A percentile compares a stretch with the other conserved stretches of the same genome.
Evolutionary conservation across 2,797 vertebrate species (phyloP).

Genomic region (Spinus olivaceus): DNA sequence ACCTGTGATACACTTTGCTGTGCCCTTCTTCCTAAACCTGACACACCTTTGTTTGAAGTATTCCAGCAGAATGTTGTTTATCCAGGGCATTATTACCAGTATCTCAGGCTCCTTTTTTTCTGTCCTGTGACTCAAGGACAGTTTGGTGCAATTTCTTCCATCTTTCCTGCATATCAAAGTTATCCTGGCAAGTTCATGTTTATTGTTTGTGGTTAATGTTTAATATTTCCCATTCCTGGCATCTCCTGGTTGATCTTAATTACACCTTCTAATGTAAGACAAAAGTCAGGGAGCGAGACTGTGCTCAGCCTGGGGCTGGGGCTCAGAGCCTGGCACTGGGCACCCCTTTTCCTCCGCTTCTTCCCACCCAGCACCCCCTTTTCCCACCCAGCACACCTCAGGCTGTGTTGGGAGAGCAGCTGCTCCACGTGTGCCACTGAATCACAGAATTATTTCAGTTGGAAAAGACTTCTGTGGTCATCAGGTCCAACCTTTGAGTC

Average conservation of each 20-base stretch:
- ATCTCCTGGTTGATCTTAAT: constrained; percentile 54
- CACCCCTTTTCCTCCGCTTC: neutral
- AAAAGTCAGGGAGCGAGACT: neutral
- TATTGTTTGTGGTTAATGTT: constrained; percentile 63
- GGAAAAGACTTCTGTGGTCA: neutral
- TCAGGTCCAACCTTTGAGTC: neutral
- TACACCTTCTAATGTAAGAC: constrained; percentile 35
- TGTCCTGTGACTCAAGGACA: constrained; percentile 35
- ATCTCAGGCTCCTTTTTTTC: constrained; percentile 32
- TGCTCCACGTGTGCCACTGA: neutral
- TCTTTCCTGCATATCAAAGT: constrained; percentile 33
- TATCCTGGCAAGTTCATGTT: constrained; percentile 40
- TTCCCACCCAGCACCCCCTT: neutral
- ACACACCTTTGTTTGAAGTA: constrained; percentile 57
- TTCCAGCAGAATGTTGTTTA: constrained; percentile 46
- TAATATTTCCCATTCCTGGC: constrained; percentile 59
- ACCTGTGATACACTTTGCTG: neutral
- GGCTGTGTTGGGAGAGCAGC: rapidly evolving
- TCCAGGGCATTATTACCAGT: constrained; percentile 39
- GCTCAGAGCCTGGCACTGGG: neutral
- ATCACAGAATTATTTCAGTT: neutral
- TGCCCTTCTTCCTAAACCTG: constrained; percentile 5
- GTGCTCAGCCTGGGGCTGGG: neutral
- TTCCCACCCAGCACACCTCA: rapidly evolving
- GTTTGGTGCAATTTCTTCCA: constrained; percentile 36